Evolutionary conservation across 1,140 invertebrate species (phyloP), one percentile per base, ranked within the genome.

Genomic region (Episyrphus balteatus): DNA sequence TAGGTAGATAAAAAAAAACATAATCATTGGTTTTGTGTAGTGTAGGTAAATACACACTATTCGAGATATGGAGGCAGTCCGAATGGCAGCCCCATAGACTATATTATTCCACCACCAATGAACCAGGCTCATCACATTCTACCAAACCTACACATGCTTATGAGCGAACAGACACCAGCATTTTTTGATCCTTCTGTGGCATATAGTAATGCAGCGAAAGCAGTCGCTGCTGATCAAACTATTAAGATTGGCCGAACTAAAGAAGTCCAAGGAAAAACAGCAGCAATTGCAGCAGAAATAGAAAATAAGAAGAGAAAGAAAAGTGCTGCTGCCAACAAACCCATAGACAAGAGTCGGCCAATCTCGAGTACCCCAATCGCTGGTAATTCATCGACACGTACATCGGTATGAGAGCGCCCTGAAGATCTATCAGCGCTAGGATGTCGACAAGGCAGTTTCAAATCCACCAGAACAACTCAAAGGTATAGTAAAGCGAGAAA

Each of bases 11-110:
- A n/a, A n/a, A n/a, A n/a, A n/a, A n/a, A n/a, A n/a, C n/a, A n/a
- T n/a, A n/a, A n/a, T n/a, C n/a, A n/a, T n/a, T n/a, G n/a, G n/a
- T n/a, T n/a, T n/a, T n/a, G n/a, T n/a, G n/a, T n/a, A n/a, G 88
- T 93, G 2, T 98, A 94, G 95, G 92, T 96, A 58, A 97, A 95
- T 64, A 94, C 95, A 1, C 82, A 92, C 84, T 13, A 57, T 99
- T 18, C 82, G 84, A 55, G 91, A 98, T 64, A 79, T 93, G 53
- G 93, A 98, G 76, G 80, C 73, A 56, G 82, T 81, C 9, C 81
- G 82, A 58, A 70, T 82, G 52, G 77, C 78, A 9, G 71, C 73
- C 3, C 71, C 68, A 19, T 60, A 61, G 46, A 62, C 70, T n/a
- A n/a, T 14, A 58, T 52, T 36, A 52, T 53, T 15, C 58, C 63